phyloP scores from a whole-genome alignment of 2,888 invertebrate species.

The Carterocephalus palaemon region DNA sequence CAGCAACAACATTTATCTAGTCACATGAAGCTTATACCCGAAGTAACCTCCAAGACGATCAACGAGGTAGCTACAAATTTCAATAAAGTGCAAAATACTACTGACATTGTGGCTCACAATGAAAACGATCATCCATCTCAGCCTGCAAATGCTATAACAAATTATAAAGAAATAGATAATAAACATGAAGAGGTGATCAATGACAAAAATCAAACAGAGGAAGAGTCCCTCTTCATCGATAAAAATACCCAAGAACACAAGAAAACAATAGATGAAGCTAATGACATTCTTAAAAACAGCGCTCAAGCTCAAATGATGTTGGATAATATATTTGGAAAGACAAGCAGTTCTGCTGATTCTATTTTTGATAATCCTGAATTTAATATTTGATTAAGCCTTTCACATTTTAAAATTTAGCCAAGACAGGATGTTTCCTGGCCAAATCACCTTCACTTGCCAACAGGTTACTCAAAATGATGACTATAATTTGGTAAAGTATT shows the following conservation, averaged over 20 bases:
- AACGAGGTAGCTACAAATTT: constrained; percentile 27
- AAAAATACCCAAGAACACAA: constrained; percentile 30
- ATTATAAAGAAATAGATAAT: not conserved
- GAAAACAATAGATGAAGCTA: constrained; percentile 38
- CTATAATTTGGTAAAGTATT: too few relatives aligned
- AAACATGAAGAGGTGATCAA: not conserved
- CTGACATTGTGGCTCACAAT: too few relatives aligned
- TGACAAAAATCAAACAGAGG: not conserved
- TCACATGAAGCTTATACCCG: not conserved
- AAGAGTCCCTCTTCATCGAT: constrained; percentile 22
- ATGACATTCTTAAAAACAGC: constrained; percentile 43
- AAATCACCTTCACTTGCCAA: too few relatives aligned
- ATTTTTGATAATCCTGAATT: constrained; percentile 38
- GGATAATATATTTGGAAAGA: constrained; percentile 33
- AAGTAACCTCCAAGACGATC: constrained; percentile 25
- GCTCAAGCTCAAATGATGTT: constrained; percentile 36
- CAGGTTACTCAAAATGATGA: too few relatives aligned
- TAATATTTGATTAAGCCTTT: too few relatives aligned
- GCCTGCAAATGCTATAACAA: too few relatives aligned
- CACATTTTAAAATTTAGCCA: too few relatives aligned
- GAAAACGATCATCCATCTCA: too few relatives aligned
- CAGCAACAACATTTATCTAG: not conserved
- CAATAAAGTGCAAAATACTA: not conserved
- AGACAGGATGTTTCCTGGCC: too few relatives aligned
- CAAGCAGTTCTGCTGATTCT: constrained; percentile 27